Evolutionary conservation across 2,888 invertebrate species (phyloP).

Genomic region (Hyppa rectilinea): DNA sequence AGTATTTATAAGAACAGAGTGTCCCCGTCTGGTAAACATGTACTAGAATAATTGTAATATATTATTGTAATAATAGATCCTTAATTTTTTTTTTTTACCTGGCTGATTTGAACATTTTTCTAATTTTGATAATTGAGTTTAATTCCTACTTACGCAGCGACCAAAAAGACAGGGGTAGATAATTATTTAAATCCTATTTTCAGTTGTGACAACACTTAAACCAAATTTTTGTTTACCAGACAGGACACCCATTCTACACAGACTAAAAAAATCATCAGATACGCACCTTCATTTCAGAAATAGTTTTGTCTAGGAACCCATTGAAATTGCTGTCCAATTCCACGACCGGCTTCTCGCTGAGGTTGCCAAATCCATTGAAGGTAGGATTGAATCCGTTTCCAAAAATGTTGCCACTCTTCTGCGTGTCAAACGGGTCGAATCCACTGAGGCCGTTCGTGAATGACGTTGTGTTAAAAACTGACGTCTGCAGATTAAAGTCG

Average conservation of each 20-base stretch:
- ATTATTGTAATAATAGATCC: too few species aligned
- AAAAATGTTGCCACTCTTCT: slow-evolving; percentile 90
- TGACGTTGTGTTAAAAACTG: slow-evolving; percentile 82
- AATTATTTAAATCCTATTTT: background rate
- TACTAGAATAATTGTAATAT: background rate
- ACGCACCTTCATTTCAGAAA: slow-evolving; percentile 96
- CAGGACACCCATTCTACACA: background rate
- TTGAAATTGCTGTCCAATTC: slow-evolving; percentile 92
- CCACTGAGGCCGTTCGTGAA: slow-evolving; percentile 86
- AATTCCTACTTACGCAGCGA: background rate
- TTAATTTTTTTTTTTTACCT: too few species aligned
- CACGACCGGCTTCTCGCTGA: slow-evolving; percentile 87
- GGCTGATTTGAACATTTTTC: background rate
- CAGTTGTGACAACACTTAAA: background rate
- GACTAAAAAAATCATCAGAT: slow-evolving; percentile 29
- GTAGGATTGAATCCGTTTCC: slow-evolving; percentile 83
- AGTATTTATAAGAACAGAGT: slow-evolving; percentile 28
- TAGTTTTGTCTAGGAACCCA: slow-evolving; percentile 94
- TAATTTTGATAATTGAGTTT: background rate
- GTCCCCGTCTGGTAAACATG: background rate
- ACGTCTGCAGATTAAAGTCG: slow-evolving; percentile 86
- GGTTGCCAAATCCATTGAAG: slow-evolving; percentile 87
- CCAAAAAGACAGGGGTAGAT: background rate
- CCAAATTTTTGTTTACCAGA: background rate
- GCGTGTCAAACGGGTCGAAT: slow-evolving; percentile 96